Percentiles rank a stretch among this genome's conserved stretches.
Evolutionary conservation across 2,797 vertebrate genomes (phyloP).

Genomic region (Gymnoscopelus braueri): DNA sequence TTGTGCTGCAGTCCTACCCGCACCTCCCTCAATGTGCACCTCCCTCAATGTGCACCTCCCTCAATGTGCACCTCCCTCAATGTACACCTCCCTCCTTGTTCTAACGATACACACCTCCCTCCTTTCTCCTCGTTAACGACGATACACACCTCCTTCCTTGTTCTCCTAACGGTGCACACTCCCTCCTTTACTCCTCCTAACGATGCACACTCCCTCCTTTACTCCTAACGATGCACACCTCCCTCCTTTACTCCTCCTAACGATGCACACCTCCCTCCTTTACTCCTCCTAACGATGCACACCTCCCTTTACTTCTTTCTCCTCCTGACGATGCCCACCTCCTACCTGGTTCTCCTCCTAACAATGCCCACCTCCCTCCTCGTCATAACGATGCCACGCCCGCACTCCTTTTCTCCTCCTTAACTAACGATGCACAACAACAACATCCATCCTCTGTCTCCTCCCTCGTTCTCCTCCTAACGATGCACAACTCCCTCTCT

Average conservation of each 20-base stretch:
- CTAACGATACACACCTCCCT: not conserved
- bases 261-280: not conserved
- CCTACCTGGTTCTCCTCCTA: not conserved
- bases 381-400: not conserved
- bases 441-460: not conserved
- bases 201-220: too few species aligned
- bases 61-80: not conserved
- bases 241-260: not conserved
- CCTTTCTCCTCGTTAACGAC: not conserved
- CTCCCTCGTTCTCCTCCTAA: constrained; percentile 5
- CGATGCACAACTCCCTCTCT: not conserved
- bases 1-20: constrained; percentile 20
- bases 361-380: not conserved
- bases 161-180: not conserved
- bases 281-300: not conserved
- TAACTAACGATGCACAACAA: not conserved
- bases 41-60: constrained; percentile 4
- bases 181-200: too few species aligned
- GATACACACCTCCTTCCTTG: not conserved
- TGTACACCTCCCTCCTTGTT: constrained; percentile 4
- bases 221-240: too few species aligned
- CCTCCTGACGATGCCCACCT: not conserved
- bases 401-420: constrained; percentile 8
- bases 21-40: constrained; percentile 22
- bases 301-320: not conserved